A percentile compares a stretch with the other conserved stretches of the same genome.
Evolutionary conservation across 2,888 invertebrate species (phyloP).

Genomic region (Drosophila pseudotakahashii): DNA sequence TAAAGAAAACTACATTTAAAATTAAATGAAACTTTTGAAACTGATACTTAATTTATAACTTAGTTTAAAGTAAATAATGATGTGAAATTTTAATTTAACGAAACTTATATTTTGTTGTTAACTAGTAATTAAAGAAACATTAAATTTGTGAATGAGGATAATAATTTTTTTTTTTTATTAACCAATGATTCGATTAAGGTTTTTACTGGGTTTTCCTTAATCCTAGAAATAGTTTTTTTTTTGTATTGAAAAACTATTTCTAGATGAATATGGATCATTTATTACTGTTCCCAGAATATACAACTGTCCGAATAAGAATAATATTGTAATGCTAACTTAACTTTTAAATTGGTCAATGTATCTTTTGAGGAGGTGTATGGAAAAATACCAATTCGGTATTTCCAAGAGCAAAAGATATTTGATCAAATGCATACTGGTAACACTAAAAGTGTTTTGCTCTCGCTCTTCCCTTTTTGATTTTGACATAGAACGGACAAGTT

Average conservation of each 20-base stretch:
- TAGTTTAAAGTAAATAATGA: constrained; percentile 1
- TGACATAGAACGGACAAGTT: too few species aligned
- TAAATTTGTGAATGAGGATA: neutral
- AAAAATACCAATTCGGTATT: neutral
- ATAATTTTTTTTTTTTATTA: too few species aligned
- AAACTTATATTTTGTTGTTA: neutral
- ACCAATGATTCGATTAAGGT: too few species aligned
- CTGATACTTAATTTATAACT: neutral
- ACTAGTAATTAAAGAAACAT: neutral
- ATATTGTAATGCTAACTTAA: constrained; percentile 1
- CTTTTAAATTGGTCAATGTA: neutral
- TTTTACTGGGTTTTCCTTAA: constrained; percentile 1
- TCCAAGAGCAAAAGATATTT: neutral
- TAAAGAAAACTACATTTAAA: neutral
- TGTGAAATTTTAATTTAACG: neutral
- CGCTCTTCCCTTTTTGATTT: too few species aligned
- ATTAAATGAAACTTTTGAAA: neutral
- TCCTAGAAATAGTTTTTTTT: constrained; percentile 1
- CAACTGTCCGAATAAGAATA: constrained; percentile 7
- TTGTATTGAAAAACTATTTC: too few species aligned
- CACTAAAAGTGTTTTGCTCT: too few species aligned
- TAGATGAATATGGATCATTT: neutral
- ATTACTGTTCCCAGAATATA: constrained; percentile 3
- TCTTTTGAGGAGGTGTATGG: too few species aligned
- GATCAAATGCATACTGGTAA: too few species aligned